These are phyloP conservation scores for Camponotus pennsylvanicus DNA, from an alignment of 1,140 invertebrate genomes.

Conservation along the genomic window DNA sequence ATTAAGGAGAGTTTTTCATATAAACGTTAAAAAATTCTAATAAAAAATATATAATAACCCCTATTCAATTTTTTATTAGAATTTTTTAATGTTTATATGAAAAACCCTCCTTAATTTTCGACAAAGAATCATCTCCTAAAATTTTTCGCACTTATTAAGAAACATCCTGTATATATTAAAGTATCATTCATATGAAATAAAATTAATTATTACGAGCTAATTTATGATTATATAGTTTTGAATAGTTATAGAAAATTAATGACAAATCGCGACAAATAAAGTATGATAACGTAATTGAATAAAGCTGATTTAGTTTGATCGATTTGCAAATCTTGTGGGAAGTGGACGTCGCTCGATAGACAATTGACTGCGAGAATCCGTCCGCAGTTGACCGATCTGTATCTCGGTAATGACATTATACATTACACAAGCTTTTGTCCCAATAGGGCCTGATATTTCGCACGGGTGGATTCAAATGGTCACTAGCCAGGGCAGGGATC, in stretches of 20 bases:
- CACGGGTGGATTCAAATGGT: conserved; percentile 27
- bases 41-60: too few species aligned
- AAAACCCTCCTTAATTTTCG: too few species aligned
- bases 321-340: conserved; percentile 29
- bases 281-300: background rate
- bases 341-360: conserved; percentile 1
- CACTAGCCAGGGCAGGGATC: conserved; percentile 13
- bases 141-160: too few species aligned
- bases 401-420: conserved; percentile 47
- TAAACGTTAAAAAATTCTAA: too few species aligned
- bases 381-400: conserved; percentile 23
- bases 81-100: too few species aligned
- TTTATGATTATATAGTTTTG: background rate
- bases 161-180: too few species aligned
- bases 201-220: background rate
- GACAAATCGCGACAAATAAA: background rate
- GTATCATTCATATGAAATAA: too few species aligned
- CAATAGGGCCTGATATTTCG: conserved; percentile 37
- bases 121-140: too few species aligned
- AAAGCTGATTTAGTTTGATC: background rate
- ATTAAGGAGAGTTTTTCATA: too few species aligned
- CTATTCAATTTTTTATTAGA: too few species aligned
- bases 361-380: conserved; percentile 34
- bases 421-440: conserved; percentile 33
- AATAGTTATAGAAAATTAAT: background rate